Evolutionary conservation across 2,888 invertebrate species (phyloP).

Genomic region (Drosophila nr. fundita): DNA sequence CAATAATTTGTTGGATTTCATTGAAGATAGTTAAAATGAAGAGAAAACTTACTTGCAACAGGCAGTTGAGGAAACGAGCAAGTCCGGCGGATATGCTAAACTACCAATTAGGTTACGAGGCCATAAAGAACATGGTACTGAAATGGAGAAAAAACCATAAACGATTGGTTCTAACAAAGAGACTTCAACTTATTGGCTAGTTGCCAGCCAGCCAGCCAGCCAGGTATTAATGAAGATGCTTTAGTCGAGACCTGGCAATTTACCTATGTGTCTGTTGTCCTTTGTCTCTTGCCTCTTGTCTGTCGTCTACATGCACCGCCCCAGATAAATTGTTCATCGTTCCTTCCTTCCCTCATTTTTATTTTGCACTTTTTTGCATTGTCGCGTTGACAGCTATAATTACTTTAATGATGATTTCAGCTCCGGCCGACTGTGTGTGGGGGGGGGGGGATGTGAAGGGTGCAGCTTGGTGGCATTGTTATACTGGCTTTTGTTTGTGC

Average conservation of each 20-base stretch:
- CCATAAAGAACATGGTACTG: neutral
- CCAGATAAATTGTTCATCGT: constrained; percentile 40
- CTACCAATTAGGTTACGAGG: neutral
- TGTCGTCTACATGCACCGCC: constrained; percentile 7
- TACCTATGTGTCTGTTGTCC: constrained; percentile 20
- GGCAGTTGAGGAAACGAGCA: neutral
- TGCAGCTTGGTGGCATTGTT: constrained; percentile 15
- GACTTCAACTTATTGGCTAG: constrained; percentile 17
- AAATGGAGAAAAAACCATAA: neutral
- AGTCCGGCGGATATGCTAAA: neutral
- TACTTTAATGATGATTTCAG: constrained; percentile 74
- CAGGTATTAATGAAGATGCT: neutral
- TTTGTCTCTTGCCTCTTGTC: neutral
- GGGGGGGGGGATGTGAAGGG: neutral
- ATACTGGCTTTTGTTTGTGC: constrained; percentile 64
- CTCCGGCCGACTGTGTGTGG: neutral
- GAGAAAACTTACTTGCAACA: neutral
- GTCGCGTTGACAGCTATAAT: constrained; percentile 66
- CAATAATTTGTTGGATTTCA: neutral
- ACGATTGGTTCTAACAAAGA: constrained; percentile 1
- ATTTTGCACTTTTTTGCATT: neutral
- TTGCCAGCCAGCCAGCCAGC: constrained; percentile 7
- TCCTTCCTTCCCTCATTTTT: neutral
- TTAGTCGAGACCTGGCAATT: constrained; percentile 8
- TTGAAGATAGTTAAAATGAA: neutral